Evolutionary conservation across 2,888 invertebrate genomes (phyloP).

Genomic region (Eudemis profundana): DNA sequence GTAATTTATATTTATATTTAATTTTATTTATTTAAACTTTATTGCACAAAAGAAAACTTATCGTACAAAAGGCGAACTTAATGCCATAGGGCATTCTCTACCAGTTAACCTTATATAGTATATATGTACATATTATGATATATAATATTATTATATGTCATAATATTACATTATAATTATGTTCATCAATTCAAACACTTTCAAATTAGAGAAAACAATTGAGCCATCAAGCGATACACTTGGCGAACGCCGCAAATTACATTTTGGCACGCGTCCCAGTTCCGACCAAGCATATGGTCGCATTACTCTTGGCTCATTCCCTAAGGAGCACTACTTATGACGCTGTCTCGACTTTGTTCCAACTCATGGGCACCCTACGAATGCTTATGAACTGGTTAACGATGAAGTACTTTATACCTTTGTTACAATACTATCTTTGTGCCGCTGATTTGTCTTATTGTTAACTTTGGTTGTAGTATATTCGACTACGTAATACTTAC

Average conservation of each 20-base stretch:
- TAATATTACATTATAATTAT: too few species aligned
- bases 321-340: conserved; percentile 64
- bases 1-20: too few species aligned
- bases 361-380: conserved; percentile 54
- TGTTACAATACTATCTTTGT: conserved; percentile 7
- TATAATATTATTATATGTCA: too few species aligned
- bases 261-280: conserved; percentile 34
- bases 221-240: conserved; percentile 32
- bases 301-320: conserved; percentile 53
- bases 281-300: conserved; percentile 32
- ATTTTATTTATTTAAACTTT: too few species aligned
- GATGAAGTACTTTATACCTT: conserved; percentile 26
- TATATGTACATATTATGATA: too few species aligned
- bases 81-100: too few species aligned
- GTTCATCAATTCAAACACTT: conserved; percentile 10
- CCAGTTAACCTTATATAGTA: too few species aligned
- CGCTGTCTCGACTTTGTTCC: conserved; percentile 59
- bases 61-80: too few species aligned
- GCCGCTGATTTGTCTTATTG: not conserved
- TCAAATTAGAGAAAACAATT: conserved; percentile 36
- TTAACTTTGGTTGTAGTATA: too few species aligned
- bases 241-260: conserved; percentile 37
- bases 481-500: too few species aligned
- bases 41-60: too few species aligned
- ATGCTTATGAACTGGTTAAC: conserved; percentile 45